These are phyloP conservation scores for Cheilosia pagana DNA, from an alignment of 2,888 invertebrate species.

Conservation along the genomic window DNA sequence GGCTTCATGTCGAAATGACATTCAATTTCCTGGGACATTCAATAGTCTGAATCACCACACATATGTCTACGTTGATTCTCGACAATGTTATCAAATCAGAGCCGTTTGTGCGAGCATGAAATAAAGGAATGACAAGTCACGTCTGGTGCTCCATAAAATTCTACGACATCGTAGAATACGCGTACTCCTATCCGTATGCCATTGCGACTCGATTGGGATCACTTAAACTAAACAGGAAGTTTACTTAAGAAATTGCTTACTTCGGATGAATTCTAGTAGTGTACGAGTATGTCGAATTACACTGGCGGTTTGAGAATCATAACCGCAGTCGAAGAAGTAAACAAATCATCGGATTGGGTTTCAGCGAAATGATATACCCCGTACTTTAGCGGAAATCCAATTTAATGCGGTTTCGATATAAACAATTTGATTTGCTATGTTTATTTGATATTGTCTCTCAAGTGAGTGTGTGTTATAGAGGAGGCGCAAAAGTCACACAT, in stretches of 20 bases:
- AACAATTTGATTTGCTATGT: background rate
- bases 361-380: background rate
- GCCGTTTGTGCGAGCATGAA: constrained; percentile 33
- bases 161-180: constrained; percentile 32
- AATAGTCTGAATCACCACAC: constrained; percentile 53
- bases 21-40: constrained; percentile 43
- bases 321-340: constrained; percentile 14
- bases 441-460: background rate
- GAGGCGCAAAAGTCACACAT: too few species aligned
- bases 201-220: constrained; percentile 50
- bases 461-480: too few species aligned
- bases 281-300: background rate
- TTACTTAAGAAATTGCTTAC: constrained; percentile 58
- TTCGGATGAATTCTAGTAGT: background rate
- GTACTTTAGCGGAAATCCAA: background rate
- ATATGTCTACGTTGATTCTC: constrained; percentile 34
- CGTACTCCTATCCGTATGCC: constrained; percentile 31
- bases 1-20: constrained; percentile 22
- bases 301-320: constrained; percentile 6
- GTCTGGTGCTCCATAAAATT: constrained; percentile 58
- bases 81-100: constrained; percentile 52
- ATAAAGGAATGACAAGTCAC: constrained; percentile 53
- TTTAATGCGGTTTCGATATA: background rate
- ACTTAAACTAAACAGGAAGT: constrained; percentile 53
- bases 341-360: constrained; percentile 11